Percentiles rank a stretch among this genome's conserved stretches.
Conservation (phyloP, 2,888 invertebrate genomes). For the Aradus depressus region DNA sequence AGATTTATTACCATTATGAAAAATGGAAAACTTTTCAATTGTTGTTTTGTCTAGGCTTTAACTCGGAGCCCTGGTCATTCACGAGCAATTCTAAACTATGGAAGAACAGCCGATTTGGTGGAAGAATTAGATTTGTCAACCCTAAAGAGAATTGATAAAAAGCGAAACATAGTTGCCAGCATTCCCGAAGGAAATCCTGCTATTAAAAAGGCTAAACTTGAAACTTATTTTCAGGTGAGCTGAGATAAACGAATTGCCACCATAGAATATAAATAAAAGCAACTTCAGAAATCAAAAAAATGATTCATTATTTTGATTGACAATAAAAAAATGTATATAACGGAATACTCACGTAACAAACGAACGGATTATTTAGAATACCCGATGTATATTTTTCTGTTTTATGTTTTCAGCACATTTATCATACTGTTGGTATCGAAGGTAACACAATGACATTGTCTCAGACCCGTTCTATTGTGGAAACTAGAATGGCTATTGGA, state of each 20-base stretch:
- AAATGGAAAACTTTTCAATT: not conserved
- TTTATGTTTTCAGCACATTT: constrained; percentile 55
- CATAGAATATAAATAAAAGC: not conserved
- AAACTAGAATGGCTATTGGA: constrained; percentile 74
- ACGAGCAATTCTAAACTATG: constrained; percentile 65
- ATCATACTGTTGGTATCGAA: constrained; percentile 94
- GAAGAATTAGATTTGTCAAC: constrained; percentile 76
- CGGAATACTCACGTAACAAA: not conserved
- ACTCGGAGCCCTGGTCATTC: constrained; percentile 71
- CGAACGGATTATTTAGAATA: not conserved
- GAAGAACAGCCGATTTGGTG: constrained; percentile 76
- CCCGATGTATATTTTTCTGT: not conserved
- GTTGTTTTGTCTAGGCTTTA: constrained; percentile 47
- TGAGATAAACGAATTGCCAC: no score
- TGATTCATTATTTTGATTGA: not conserved
- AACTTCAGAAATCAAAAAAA: not conserved
- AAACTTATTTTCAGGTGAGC: constrained; percentile 82
- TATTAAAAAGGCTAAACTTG: constrained; percentile 77
- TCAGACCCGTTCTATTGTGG: constrained; percentile 82
- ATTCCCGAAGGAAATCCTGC: constrained; percentile 72
- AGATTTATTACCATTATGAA: not conserved
- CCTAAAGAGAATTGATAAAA: constrained; percentile 68
- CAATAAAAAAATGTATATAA: not conserved
- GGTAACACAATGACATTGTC: constrained; percentile 92
- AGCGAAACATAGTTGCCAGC: constrained; percentile 66